Conservation (phyloP, 2,113 vertebrate species). For the zebrafish (Danio rerio) region GRCz12tu NC_133191.1:33322001-33322500, state of each 20-base stretch:
- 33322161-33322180: too few species aligned
- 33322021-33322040: too few species aligned
- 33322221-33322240: constrained; percentile 6
- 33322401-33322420: constrained; percentile 42
- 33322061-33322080: too few species aligned
- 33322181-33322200: too few species aligned
- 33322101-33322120: too few species aligned
- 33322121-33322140: too few species aligned
- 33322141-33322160: too few species aligned
- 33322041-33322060: too few species aligned
- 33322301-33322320: constrained; percentile 61
- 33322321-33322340: constrained; percentile 57
- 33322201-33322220: constrained; percentile 40
- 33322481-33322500: constrained; percentile 53
- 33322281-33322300: constrained; percentile 69
- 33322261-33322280: constrained; percentile 45
- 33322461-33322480: constrained; percentile 71
- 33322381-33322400: constrained; percentile 45
- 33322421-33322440: constrained; percentile 33
- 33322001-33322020: too few species aligned
- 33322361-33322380: constrained; percentile 68
- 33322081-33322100: too few species aligned
- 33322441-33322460: constrained; percentile 68
- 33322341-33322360: constrained; percentile 63
- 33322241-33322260: constrained; percentile 44